Evolutionary conservation across 2,113 vertebrate species (phyloP), one percentile per base, ranked within the genome.

Genomic region (Corythoichthys intestinalis): DNA sequence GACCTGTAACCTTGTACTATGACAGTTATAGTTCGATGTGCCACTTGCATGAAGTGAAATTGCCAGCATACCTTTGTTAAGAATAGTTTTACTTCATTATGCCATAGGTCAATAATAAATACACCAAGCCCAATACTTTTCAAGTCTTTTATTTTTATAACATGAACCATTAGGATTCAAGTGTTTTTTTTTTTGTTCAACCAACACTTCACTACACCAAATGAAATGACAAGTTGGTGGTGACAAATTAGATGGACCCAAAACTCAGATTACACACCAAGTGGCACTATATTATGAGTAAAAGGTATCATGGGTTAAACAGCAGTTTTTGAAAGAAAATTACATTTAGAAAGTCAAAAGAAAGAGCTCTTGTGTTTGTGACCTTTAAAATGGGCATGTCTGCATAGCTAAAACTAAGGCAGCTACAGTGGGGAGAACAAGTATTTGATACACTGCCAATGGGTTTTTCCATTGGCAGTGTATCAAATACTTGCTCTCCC

Each of bases 81-180:
- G 0, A 44, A 7, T 44, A 44, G 6, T 5, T 44, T 44, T 8
- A 44, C 41, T 44, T 44, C 10, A 48, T 48, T 13, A 48, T 14
- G 10, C 11, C 47, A 48, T 48, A 57, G 54, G 20, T 54, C 70
- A 4, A 50, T 15, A 12, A 41, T 8, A 4, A 66, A 61, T 14
- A 47, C 38, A 44, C 39, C 34, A 28, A 56, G 52, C 2, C 59
- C 2, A 48, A 49, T 10, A 70, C 15, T 6, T 0, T 64, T 82
- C n/a, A 7, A 14, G 61, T 17, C 50, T 63, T 81, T 83, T 81
- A 85, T 85, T 84, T 17, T 69, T 72, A 57, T 34, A 78, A 62
- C 0, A 11, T 74, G 38, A 69, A 72, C 65, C 39, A 47, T 56
- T 68, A 64, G 64, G n/a, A 34, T 74, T 77, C 66, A 76, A 88